A percentile compares a stretch with the other conserved stretches of the same genome.
These are phyloP conservation scores for Dolomedes plantarius DNA, from an alignment of 2,888 invertebrate species.

Conservation along the genomic window DNA sequence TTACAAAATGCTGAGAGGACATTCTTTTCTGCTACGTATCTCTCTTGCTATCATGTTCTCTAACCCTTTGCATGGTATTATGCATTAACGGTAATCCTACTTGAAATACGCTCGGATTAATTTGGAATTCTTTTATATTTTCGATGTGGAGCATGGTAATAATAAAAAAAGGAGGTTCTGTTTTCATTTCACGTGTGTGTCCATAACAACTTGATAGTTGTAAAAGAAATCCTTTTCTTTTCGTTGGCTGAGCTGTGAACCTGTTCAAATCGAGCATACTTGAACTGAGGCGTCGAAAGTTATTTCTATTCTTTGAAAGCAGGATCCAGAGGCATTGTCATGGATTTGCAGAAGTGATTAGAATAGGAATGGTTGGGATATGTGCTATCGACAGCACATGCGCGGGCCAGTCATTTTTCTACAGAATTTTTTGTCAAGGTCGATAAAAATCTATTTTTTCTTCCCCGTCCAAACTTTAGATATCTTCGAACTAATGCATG, in stretches of 20 bases:
- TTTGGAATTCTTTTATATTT: no score
- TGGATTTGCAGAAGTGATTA: background rate
- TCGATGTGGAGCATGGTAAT: no score
- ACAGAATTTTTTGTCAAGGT: background rate
- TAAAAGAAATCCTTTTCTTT: background rate
- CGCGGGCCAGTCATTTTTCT: background rate
- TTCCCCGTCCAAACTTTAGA: no score
- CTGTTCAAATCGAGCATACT: background rate
- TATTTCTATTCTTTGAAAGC: slow-evolving; percentile 10
- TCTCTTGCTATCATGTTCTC: no score
- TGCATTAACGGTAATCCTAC: no score
- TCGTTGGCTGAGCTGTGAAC: background rate
- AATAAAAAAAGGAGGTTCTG: no score
- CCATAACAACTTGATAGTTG: background rate
- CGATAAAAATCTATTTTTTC: background rate
- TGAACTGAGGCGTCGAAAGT: background rate
- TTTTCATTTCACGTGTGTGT: background rate
- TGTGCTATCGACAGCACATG: background rate
- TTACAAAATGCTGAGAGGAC: no score
- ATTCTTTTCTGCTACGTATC: no score
- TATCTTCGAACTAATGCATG: no score
- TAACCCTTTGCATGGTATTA: no score
- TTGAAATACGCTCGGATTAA: no score
- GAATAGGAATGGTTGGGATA: slow-evolving; percentile 7
- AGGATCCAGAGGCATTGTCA: background rate